Percentiles rank a stretch among this genome's conserved stretches.
phyloP scores from a whole-genome alignment of 1,140 invertebrate genomes.

The Formica selysi region DNA sequence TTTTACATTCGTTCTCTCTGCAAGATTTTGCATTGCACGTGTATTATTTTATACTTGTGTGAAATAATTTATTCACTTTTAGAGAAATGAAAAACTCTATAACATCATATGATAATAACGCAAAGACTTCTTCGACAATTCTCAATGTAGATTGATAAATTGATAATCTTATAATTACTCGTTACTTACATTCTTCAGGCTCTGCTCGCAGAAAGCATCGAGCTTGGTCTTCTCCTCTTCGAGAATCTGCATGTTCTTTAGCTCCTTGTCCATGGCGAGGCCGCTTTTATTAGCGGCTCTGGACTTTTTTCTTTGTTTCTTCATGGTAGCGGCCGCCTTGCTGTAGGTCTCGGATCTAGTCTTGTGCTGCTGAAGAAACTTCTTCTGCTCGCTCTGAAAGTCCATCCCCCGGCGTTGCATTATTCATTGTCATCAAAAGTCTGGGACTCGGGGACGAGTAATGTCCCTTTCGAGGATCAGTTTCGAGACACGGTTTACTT shows the following conservation, averaged over 20 bases:
- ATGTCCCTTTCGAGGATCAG: conserved; percentile 4
- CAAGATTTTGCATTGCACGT: background rate
- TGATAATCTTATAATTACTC: background rate
- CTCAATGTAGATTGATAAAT: background rate
- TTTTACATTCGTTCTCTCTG: background rate
- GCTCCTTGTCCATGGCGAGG: conserved; percentile 94
- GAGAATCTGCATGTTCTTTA: conserved; percentile 96
- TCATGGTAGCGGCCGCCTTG: conserved; percentile 95
- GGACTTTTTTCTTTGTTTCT: conserved; percentile 95
- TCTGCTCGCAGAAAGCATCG: conserved; percentile 95
- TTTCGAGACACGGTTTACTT: conserved; percentile 75
- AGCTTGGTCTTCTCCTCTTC: conserved; percentile 96
- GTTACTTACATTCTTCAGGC: conserved; percentile 94
- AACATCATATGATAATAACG: too few relatives aligned
- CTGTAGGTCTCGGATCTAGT: conserved; percentile 94
- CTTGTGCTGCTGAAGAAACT: conserved; percentile 96
- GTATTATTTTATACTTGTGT: background rate
- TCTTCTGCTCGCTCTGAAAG: conserved; percentile 94
- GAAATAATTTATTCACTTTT: too few relatives aligned
- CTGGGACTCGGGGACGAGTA: background rate
- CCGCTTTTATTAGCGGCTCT: conserved; percentile 92
- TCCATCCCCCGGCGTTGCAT: conserved; percentile 46
- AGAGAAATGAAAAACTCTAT: too few relatives aligned
- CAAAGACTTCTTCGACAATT: background rate
- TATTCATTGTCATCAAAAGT: conserved; percentile 59